Evolutionary conservation across 2,888 invertebrate species (phyloP), one percentile per base, ranked within the genome.

Genomic region (Ennomos fuscantarius): DNA sequence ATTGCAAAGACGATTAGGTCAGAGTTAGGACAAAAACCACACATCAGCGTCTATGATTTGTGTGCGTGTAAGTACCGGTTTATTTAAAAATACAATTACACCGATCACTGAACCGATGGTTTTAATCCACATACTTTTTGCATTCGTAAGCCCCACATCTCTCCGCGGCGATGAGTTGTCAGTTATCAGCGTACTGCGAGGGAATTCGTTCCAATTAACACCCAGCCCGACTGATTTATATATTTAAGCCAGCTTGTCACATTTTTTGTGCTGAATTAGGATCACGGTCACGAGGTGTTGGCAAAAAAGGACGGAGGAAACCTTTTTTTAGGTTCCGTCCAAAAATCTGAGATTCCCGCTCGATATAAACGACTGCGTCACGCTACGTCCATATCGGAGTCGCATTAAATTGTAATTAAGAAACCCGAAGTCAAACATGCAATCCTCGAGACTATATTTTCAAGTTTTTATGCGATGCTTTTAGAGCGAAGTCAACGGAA

Each of bases 131-230:
- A 40, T 61, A 43, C n/a, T 65, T 57, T 63, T 68, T 63, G 60
- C 49, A 43, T 35, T 51, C 60, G n/a, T 12, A 48, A 65, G 61
- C 62, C 65, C 65, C 62, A 68, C 68, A 62, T 68, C 65, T 55
- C 54, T 8, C 31, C 33, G 49, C 58, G 40, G 57, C 68, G 70
- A 68, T 65, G 66, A 67, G 60, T 64, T 66, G 68, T 66, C 65
- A 57, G 69, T 72, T 87, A 86, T 85, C 85, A 73, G 73, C 72
- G 74, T 68, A 76, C 72, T 75, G 72, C 77, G 71, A 71, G 78
- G 76, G 84, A 82, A 87, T 87, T 86, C 87, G 84, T 86, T 81
- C 89, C 89, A 91, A 91, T 91, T 91, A 90, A 89, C 91, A 89
- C 89, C 79, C 79, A 69, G 64, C 73, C 40, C 72, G 70, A 78